Evolutionary conservation across 2,113 vertebrate species (phyloP).

Genomic region (Pterocles gutturalis): DNA sequence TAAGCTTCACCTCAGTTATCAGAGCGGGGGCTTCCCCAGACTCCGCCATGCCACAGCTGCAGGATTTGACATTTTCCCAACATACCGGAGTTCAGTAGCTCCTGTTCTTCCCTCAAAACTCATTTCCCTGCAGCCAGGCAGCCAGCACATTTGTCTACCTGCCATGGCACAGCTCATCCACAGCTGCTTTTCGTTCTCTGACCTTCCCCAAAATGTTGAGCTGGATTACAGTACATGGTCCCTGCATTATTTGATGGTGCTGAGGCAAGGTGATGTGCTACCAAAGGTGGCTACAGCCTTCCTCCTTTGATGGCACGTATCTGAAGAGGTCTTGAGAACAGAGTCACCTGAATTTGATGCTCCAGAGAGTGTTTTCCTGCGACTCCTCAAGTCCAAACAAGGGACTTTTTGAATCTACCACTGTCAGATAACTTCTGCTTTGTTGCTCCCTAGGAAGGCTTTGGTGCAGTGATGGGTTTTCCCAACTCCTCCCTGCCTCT

Average conservation of each 20-base stretch:
- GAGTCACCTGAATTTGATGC: neutral
- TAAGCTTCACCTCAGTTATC: neutral
- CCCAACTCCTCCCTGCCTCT: neutral
- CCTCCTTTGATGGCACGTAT: neutral
- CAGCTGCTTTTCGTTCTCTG: neutral
- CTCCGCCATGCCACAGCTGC: neutral
- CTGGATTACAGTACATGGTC: neutral
- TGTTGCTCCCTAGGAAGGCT: neutral
- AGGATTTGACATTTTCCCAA: neutral
- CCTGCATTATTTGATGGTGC: fast-evolving
- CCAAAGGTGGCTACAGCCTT: neutral
- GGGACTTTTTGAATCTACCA: neutral
- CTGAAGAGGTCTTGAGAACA: neutral
- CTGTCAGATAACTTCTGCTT: neutral
- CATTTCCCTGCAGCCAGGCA: neutral
- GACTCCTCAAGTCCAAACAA: neutral
- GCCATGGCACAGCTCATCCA: neutral
- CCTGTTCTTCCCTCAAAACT: neutral
- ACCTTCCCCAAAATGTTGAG: neutral
- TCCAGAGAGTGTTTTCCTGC: neutral
- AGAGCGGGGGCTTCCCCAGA: neutral
- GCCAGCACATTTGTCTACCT: neutral
- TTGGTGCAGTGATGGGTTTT: neutral
- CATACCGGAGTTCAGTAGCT: neutral
- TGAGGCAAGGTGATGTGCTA: neutral